Evolutionary conservation across 2,888 invertebrate genomes (phyloP), one percentile per base, ranked within the genome.

Genomic region (Dinocampus coccinellae): DNA sequence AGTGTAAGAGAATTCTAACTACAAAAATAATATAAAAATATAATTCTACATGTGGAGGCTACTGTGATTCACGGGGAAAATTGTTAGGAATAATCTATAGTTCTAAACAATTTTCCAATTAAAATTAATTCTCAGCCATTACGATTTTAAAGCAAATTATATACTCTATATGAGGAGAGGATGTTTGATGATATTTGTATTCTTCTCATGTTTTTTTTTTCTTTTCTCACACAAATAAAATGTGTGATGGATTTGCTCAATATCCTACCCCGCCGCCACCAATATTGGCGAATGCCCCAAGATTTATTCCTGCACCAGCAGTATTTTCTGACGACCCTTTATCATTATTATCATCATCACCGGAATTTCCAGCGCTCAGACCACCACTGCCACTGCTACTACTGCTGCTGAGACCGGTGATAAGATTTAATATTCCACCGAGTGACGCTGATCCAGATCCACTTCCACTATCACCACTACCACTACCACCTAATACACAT

Each of bases 401-500:
- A 53, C 77, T 69, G 42, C 80, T 75, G 69, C 81, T 82, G 68
- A 83, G 20, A n/a, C 72, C 74, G 0, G 79, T 74, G 9, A 82
- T 24, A 60, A 80, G 61, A 68, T 70, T 77, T 29, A 78, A 72
- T 72, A 80, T 75, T 70, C 78, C 76, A 34, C 33, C 29, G 9
- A 58, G 11, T 34, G 33, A n/a, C 10, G 58, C 24, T 13, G 22
- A 22, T 60, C 75, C 73, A 33, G 74, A 71, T 24, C 80, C 76
- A 26, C 74, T 74, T 16, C 71, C 64, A 10, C 64, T 61, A 20
- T 73, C 75, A 62, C 73, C 71, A 67, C 76, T 78, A 73, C 89
- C 88, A 75, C 90, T 88, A 74, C 90, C 89, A 78, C 89, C 88
- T 29, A 89, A 81, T n/a, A n/a, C n/a, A n/a, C n/a, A n/a, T n/a